Conservation (phyloP, 2,797 vertebrate species). For the Darevskia mixta region DNA sequence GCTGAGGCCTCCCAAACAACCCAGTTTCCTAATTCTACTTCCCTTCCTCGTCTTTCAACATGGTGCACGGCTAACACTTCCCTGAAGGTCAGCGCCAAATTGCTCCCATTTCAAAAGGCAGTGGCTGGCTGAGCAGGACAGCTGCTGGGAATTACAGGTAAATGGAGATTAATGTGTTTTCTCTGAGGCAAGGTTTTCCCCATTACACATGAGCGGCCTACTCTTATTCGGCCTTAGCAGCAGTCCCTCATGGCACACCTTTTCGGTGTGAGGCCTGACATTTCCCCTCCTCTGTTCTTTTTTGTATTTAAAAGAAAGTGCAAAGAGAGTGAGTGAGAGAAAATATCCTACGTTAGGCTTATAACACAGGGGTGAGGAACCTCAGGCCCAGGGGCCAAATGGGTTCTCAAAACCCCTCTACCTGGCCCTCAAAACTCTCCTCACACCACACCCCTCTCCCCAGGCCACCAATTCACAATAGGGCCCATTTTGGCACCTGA, state of each 20-base stretch:
- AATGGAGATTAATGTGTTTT: conserved; percentile 8
- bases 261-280: background rate
- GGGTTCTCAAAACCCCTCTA: too few species aligned
- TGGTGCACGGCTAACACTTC: background rate
- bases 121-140: background rate
- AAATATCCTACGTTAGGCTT: too few species aligned
- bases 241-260: background rate
- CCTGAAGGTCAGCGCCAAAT: conserved; percentile 14
- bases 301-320: background rate
- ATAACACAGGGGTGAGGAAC: too few species aligned
- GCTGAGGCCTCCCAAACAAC: background rate
- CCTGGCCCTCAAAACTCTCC: too few species aligned
- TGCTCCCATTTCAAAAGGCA: background rate
- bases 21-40: background rate
- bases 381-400: too few species aligned
- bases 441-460: too few species aligned
- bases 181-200: conserved; percentile 30
- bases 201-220: background rate
- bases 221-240: background rate
- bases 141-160: background rate
- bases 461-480: too few species aligned
- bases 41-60: background rate
- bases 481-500: too few species aligned
- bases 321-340: too few species aligned
- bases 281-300: background rate